These are phyloP conservation scores for Mus musculus DNA, from an alignment of 2,113 vertebrate species.

Conservation along the genomic window DNA sequence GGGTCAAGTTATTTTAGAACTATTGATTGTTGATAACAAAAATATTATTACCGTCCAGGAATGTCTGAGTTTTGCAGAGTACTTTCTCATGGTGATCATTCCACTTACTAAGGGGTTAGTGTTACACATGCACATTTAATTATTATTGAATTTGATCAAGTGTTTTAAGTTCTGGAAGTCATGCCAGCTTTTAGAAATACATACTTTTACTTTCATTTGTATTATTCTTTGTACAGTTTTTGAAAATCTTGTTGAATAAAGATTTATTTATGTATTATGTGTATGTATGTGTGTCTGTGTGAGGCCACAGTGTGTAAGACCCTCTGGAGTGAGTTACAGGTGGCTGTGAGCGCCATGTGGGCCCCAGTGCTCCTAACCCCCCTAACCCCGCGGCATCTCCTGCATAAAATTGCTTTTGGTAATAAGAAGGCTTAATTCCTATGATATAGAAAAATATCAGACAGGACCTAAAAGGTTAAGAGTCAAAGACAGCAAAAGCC, in stretches of 20 bases:
- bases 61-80: constrained; percentile 39
- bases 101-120: constrained; percentile 23
- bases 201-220: constrained; percentile 36
- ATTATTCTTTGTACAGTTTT: neutral
- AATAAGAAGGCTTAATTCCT: constrained; percentile 26
- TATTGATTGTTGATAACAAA: neutral
- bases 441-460: constrained; percentile 34
- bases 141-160: neutral
- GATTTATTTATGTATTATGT: neutral
- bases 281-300: neutral
- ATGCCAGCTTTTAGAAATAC: constrained; percentile 34
- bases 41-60: constrained; percentile 17
- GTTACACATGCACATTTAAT: neutral
- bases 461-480: constrained; percentile 24
- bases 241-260: neutral
- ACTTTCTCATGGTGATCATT: constrained; percentile 10
- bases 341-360: neutral
- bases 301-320: neutral
- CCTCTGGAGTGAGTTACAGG: neutral
- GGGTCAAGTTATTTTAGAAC: constrained; percentile 55
- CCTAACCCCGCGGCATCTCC: neutral
- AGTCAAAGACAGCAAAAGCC: neutral
- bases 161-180: constrained; percentile 7
- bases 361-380: neutral
- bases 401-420: neutral